Evolutionary conservation across 2,113 vertebrate genomes (phyloP), one percentile per base, ranked within the genome.

Genomic region (Aepyceros melampus): DNA sequence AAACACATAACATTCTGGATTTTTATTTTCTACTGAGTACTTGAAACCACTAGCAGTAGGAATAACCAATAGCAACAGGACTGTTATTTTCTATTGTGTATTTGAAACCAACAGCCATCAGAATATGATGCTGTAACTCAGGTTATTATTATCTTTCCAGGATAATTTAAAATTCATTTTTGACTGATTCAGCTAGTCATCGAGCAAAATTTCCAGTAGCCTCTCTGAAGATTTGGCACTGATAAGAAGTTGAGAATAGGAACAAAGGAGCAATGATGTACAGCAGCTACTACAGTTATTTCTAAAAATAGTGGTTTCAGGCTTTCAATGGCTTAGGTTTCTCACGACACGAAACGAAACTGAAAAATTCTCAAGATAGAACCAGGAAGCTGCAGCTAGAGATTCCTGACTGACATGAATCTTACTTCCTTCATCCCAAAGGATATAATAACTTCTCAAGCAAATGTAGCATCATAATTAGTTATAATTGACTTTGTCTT

Each of bases 401-500:
- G 98, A 97, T 97, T 98, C 98, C 98, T 98, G 98, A 98, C 98
- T 98, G 98, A 98, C 98, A 98, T 29, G 91, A 98, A 92, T n/a
- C 40, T 98, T 98, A 98, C 97, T 98, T 98, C 98, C 98, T 98
- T 97, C 95, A 97, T 99, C 98, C 98, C 97, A 98, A 98, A 99
- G 98, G 96, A 99, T 97, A 98, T 78, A 95, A 98, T 98, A 98
- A 98, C 98, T 98, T 95, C 98, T 99, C 89, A 71, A 96, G 98
- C 97, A 98, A 98, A 98, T 95, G 98, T 93, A 98, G 98, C 98
- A 98, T 99, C 98, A 98, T 98, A 99, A 99, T 99, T 98, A 98
- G 97, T 95, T 98, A 97, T 99, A 99, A 99, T 98, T 98, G 98
- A 98, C 98, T 98, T 97, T 93, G 98, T 98, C 98, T 98, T 98